A percentile compares a stretch with the other conserved stretches of the same genome.
phyloP scores from a whole-genome alignment of 2,888 invertebrate species.

The Microctonus aethiopoides region DNA sequence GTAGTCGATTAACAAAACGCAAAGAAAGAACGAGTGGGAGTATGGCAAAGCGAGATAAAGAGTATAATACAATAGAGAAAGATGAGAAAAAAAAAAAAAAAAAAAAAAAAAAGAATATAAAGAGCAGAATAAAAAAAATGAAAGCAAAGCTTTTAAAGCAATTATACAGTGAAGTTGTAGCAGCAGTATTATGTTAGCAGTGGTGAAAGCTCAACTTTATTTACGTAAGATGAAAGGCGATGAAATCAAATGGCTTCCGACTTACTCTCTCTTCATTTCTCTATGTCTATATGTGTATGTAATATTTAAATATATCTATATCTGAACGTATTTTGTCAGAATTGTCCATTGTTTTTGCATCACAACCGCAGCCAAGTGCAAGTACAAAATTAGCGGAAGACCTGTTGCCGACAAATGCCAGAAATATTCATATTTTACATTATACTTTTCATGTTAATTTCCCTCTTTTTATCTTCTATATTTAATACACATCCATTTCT shows the following conservation, averaged over 20 bases:
- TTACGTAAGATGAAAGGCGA: slow-evolving; percentile 30
- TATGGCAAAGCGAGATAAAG: background rate
- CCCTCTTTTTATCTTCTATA: background rate
- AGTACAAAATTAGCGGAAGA: slow-evolving; percentile 41
- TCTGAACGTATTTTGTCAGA: background rate
- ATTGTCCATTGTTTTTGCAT: slow-evolving; percentile 24
- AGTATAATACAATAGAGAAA: background rate
- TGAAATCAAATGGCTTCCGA: slow-evolving; percentile 29
- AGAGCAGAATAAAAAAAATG: background rate
- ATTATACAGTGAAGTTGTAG: slow-evolving; percentile 26
- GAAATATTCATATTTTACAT: background rate
- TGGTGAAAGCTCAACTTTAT: slow-evolving; percentile 17
- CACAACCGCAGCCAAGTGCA: background rate
- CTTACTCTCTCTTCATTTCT: slow-evolving; percentile 17
- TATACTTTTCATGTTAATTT: background rate
- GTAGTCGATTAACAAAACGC: slow-evolving; percentile 14
- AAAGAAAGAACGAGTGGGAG: background rate
- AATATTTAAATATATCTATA: slow-evolving; percentile 6
- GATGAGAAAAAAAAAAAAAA: background rate
- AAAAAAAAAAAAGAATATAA: background rate
- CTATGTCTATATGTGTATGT: background rate
- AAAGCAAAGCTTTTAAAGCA: slow-evolving; percentile 27
- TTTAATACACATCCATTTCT: too few species aligned
- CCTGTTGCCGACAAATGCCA: slow-evolving; percentile 41
- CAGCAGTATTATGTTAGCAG: slow-evolving; percentile 21